These are phyloP conservation scores for Allophyes oxyacanthae DNA, from an alignment of 2,888 invertebrate genomes.

Conservation along the genomic window DNA sequence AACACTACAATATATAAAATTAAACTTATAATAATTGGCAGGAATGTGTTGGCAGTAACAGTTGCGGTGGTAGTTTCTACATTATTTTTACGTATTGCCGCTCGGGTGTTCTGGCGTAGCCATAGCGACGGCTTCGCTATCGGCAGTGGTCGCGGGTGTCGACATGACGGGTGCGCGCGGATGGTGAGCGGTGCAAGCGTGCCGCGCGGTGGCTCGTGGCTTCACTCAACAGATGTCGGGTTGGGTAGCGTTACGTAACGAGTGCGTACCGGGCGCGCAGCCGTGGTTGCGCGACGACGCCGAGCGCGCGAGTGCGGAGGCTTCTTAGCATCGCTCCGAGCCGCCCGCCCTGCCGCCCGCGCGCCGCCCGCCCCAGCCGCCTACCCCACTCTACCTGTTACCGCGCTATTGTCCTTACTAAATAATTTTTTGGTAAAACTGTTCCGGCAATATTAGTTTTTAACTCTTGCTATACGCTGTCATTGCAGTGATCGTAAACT, in stretches of 20 bases:
- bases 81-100: constrained; percentile 73
- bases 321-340: constrained; percentile 59
- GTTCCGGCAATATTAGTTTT: constrained; percentile 46
- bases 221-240: constrained; percentile 85
- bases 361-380: constrained; percentile 24
- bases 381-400: constrained; percentile 54
- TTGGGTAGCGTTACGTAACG: constrained; percentile 80
- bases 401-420: constrained; percentile 57
- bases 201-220: constrained; percentile 72
- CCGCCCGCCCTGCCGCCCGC: constrained; percentile 55
- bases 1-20: constrained; percentile 67
- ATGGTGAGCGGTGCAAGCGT: constrained; percentile 84
- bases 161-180: constrained; percentile 77
- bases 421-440: constrained; percentile 60
- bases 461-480: constrained; percentile 28
- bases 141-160: constrained; percentile 64
- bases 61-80: constrained; percentile 60
- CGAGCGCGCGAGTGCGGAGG: constrained; percentile 81
- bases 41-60: constrained; percentile 70
- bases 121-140: constrained; percentile 66
- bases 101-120: constrained; percentile 67
- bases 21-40: constrained; percentile 72
- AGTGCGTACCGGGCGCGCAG: constrained; percentile 73
- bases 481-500: constrained; percentile 48
- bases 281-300: constrained; percentile 74